Evolutionary conservation across 2,113 vertebrate species (phyloP), one percentile per base, ranked within the genome.

Genomic region (Festucalex cinctus): DNA sequence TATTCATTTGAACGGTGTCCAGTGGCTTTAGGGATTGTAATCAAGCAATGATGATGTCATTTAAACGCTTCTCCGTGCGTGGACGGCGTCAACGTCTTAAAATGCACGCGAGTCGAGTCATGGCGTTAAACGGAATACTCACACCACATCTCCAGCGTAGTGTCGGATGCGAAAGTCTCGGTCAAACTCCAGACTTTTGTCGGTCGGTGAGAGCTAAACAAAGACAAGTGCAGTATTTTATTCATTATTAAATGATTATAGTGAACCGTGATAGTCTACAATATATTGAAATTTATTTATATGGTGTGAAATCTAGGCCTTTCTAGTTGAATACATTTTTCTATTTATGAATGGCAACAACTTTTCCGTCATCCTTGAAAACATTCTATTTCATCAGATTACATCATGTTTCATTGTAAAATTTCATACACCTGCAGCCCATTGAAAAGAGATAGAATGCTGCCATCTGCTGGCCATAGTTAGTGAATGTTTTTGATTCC

Each of bases 1-100:
- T 72, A 79, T 70, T 69, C 66, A 71, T 76, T 64, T 77, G 56
- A 82, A 70, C 16, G 36, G 9, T 22, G 65, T 65, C 69, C 63
- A 73, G 76, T 65, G 59, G 36, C 75, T 64, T 46, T 9, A 48
- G 69, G 72, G 63, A 72, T 5, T 37, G 51, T 35, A 41, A 65
- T 12, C 44, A 51, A 19, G 48, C 66, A 70, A 51, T 35, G 70
- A 9, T 13, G 49, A 44, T 44, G 69, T n/a, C 48, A 19, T 68
- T 71, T 35, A 26, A 65, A 51, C 26, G 36, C 44, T 26, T 7
- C 9, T n/a, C 57, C 36, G 43, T 46, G 24, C n/a, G 32, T 16
- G 65, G 17, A 60, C 32, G 9, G 58, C 51, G 8, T 24, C 12
- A 54, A 54, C 10, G 9, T 32, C 4, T 32, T 32, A 7, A 24